Evolutionary conservation across 1,140 invertebrate genomes (phyloP).

Genomic region (Philopotamus ludificatus): DNA sequence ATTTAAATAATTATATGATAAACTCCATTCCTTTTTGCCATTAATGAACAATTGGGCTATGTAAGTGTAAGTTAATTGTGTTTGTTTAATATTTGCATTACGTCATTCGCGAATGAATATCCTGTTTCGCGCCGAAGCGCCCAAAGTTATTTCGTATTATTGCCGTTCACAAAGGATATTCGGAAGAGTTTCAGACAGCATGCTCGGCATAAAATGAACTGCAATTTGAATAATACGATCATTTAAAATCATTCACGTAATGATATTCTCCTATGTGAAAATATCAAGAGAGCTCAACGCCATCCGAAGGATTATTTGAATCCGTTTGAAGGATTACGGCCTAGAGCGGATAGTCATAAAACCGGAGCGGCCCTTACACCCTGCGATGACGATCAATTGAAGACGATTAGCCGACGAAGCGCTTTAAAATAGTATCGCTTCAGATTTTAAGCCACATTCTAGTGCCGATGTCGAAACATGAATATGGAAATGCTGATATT

Average conservation of each 20-base stretch:
- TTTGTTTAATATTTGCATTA: too few relatives aligned
- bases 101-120: conserved; percentile 15
- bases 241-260: conserved; percentile 31
- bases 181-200: conserved; percentile 15
- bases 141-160: conserved; percentile 22
- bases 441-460: too few relatives aligned
- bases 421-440: neutral
- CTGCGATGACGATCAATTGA: neutral
- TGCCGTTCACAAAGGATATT: conserved; percentile 21
- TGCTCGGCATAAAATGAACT: conserved; percentile 28
- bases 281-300: conserved; percentile 12
- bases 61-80: too few relatives aligned
- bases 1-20: too few relatives aligned
- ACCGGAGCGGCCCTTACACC: conserved; percentile 2
- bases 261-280: conserved; percentile 21
- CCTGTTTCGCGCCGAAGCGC: conserved; percentile 16
- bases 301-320: conserved; percentile 26
- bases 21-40: too few relatives aligned
- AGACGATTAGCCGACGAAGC: conserved; percentile 2
- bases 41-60: too few relatives aligned
- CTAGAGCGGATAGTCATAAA: conserved; percentile 7
- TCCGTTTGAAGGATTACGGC: conserved; percentile 23
- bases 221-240: conserved; percentile 31
- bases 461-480: too few relatives aligned
- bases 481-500: too few relatives aligned